Evolutionary conservation across 2,113 vertebrate species (phyloP).

Genomic region (Rhinichthys klamathensis): DNA sequence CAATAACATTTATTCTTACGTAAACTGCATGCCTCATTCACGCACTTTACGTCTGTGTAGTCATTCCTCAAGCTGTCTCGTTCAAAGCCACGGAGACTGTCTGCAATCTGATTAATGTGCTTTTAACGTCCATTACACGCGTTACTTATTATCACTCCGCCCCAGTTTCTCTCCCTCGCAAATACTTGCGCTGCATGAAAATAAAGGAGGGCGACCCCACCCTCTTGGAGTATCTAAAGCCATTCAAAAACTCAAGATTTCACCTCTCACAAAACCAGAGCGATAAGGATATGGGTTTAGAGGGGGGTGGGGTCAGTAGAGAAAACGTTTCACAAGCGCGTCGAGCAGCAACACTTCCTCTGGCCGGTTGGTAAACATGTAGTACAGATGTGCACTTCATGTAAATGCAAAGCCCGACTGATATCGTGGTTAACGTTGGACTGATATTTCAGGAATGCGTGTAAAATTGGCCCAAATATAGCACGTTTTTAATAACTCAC

Average conservation of each 20-base stretch:
- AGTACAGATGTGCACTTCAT: background rate
- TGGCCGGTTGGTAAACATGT: background rate
- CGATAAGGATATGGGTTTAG: slow-evolving; percentile 31
- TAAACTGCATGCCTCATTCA: background rate
- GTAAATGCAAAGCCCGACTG: background rate
- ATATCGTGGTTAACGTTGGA: background rate
- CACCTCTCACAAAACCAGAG: background rate
- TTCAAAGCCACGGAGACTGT: background rate
- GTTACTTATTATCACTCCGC: slow-evolving; percentile 23
- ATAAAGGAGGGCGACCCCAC: slow-evolving; percentile 19
- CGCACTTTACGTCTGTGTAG: background rate
- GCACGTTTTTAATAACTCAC: background rate
- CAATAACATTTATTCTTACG: background rate
- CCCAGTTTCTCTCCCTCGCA: background rate
- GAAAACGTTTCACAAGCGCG: slow-evolving; percentile 3
- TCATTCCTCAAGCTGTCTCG: slow-evolving; percentile 15
- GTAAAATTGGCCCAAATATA: background rate
- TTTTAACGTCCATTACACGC: slow-evolving; percentile 46
- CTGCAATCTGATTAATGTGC: slow-evolving; percentile 38
- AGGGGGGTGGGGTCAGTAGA: slow-evolving; percentile 12
- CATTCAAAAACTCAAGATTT: slow-evolving; percentile 3
- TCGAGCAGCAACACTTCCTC: slow-evolving; percentile 25
- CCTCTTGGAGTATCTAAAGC: slow-evolving; percentile 35
- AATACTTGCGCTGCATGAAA: background rate
- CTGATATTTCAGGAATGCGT: background rate